Evolutionary conservation across 2,888 invertebrate genomes (phyloP).

Genomic region (Luperina nickerlii): DNA sequence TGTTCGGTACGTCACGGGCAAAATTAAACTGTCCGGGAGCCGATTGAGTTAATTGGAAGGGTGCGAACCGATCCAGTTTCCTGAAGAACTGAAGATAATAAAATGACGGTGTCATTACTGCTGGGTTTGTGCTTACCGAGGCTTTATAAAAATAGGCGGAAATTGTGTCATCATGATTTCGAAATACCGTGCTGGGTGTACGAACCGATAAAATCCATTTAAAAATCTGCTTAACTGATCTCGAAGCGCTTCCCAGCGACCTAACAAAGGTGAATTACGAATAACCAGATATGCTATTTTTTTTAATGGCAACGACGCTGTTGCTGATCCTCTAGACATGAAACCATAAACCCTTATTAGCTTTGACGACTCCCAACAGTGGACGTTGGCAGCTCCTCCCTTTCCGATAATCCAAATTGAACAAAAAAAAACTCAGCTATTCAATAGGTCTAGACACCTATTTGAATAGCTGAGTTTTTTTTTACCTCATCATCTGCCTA

Average conservation of each 20-base stretch:
- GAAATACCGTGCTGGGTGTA: background rate
- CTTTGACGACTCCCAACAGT: background rate
- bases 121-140: background rate
- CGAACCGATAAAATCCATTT: background rate
- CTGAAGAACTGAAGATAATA: slow-evolving; percentile 21
- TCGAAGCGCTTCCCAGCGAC: background rate
- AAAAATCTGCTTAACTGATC: background rate
- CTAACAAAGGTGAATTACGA: background rate
- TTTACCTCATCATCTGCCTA: background rate
- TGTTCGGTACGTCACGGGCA: slow-evolving; percentile 50
- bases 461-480: too few species aligned
- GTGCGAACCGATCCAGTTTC: slow-evolving; percentile 46
- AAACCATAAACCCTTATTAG: background rate
- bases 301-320: too few species aligned
- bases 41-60: slow-evolving; percentile 65
- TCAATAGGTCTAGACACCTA: background rate
- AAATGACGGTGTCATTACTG: slow-evolving; percentile 11
- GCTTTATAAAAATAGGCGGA: slow-evolving; percentile 1
- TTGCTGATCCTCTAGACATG: background rate
- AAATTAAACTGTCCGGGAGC: slow-evolving; percentile 54
- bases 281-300: background rate
- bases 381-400: background rate
- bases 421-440: background rate
- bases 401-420: background rate
- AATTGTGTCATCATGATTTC: background rate